Conservation (phyloP, 1,140 invertebrate genomes). For the Caenorhabditis latens region DNA sequence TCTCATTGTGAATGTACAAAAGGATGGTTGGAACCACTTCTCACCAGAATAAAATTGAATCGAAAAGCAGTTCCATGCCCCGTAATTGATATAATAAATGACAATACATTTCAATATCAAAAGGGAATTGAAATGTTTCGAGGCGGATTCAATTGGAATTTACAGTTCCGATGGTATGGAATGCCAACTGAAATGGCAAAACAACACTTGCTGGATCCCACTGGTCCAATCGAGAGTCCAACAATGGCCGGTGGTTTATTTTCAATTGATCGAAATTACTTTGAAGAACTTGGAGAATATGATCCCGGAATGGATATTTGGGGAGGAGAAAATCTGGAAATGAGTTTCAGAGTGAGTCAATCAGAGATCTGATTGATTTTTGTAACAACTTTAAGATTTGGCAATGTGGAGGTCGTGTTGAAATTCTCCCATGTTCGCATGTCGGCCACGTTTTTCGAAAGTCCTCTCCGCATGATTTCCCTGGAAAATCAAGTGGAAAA, state of each 20-base stretch:
- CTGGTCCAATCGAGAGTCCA: slow-evolving; percentile 80
- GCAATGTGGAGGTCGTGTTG: slow-evolving; percentile 93
- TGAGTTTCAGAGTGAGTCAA: slow-evolving; percentile 79
- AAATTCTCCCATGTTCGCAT: slow-evolving; percentile 93
- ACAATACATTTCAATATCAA: slow-evolving; percentile 94
- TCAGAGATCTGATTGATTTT: not conserved
- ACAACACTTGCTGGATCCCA: slow-evolving; percentile 69
- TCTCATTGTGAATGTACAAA: slow-evolving; percentile 92
- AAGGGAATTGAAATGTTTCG: slow-evolving; percentile 97
- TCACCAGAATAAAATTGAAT: slow-evolving; percentile 85
- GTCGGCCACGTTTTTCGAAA: slow-evolving; percentile 91
- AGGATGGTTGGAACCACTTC: slow-evolving; percentile 90
- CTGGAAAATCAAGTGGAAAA: slow-evolving; percentile 83
- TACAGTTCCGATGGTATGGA: slow-evolving; percentile 83
- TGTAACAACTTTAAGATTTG: slow-evolving; percentile 82
- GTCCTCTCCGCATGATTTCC: slow-evolving; percentile 93
- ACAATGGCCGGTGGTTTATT: slow-evolving; percentile 98
- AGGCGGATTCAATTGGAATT: slow-evolving; percentile 97
- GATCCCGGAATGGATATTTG: slow-evolving; percentile 98
- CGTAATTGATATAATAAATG: slow-evolving; percentile 94
- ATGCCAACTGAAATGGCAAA: slow-evolving; percentile 79
- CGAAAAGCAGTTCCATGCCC: slow-evolving; percentile 87
- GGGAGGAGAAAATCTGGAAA: slow-evolving; percentile 87
- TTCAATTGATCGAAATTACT: slow-evolving; percentile 88
- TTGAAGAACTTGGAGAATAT: slow-evolving; percentile 93